Evolutionary conservation across 2,797 vertebrate species (phyloP), one percentile per base, ranked within the genome.

Genomic region (Neostethus bicornis): DNA sequence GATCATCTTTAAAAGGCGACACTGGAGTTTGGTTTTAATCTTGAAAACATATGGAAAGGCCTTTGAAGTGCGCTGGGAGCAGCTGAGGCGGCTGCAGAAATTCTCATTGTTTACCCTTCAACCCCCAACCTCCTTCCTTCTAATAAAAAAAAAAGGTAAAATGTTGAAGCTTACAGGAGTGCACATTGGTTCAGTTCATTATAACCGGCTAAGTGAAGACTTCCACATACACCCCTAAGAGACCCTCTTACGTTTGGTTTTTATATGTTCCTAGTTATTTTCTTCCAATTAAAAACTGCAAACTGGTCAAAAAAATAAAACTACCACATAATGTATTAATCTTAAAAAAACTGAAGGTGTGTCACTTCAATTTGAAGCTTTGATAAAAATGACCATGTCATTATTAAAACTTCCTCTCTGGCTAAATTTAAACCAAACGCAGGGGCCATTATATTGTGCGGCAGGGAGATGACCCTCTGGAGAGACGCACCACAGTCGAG

Each of bases 61-160:
- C 73, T 85, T 84, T 87, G 82, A 89, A 88, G 84, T 50, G 64
- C 63, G 28, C 25, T 77, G 85, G 84, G 86, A 90, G 80, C 79
- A 68, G 74, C 83, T 82, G 64, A 77, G 70, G 74, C 78, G 70
- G 79, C 83, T 80, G 81, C 75, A 71, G 69, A 71, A 70, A 56
- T 80, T 82, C 73, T 83, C 83, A 81, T 81, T 90, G 89, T 91
- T 91, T 90, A 89, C 83, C 66, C 90, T 90, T 84, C 65, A 69
- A 63, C 70, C 83, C 80, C 85, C 73, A 48, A 74, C 77, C 80
- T 84, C 79, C 80, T 84, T 84, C 70, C 75, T 83, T 73, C 67
- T 75, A 77, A 85, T 81, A 84, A 85, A 78, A 69, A 77, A 42
- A 34, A 58, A 29, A 65, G 55, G 77, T 74, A 87, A 85, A 87